phyloP scores from a whole-genome alignment of 2,797 vertebrate genomes.

The Sorex maritimensis region DNA sequence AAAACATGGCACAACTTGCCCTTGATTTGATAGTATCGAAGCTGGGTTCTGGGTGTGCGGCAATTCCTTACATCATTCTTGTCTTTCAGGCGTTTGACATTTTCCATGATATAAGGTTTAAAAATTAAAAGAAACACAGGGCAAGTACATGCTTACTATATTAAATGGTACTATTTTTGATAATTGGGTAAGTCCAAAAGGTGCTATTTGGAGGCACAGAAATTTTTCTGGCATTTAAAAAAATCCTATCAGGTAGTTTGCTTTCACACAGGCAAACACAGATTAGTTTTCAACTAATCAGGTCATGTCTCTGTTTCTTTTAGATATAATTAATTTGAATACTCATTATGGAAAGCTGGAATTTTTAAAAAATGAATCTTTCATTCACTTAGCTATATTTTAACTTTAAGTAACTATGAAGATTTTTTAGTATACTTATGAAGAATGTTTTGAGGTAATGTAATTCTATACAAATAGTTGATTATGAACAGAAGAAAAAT shows the following conservation, averaged over 20 bases:
- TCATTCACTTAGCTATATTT: constrained; percentile 37
- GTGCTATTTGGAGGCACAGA: not conserved
- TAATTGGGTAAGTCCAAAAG: constrained; percentile 39
- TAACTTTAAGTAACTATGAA: constrained; percentile 44
- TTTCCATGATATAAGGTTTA: constrained; percentile 2
- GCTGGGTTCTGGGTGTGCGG: not conserved
- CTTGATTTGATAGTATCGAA: not conserved
- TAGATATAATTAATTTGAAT: constrained; percentile 54
- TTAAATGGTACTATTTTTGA: constrained; percentile 43
- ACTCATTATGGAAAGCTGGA: constrained; percentile 21
- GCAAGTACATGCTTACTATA: constrained; percentile 12
- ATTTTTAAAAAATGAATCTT: constrained; percentile 20
- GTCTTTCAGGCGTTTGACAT: constrained; percentile 34
- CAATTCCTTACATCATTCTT: not conserved
- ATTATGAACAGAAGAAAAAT: constrained; percentile 40
- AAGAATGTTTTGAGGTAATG: constrained; percentile 47
- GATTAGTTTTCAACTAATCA: constrained; percentile 32
- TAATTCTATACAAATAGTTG: constrained; percentile 4
- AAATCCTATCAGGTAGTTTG: constrained; percentile 25
- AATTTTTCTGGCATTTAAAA: constrained; percentile 4
- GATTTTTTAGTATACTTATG: not conserved
- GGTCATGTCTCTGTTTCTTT: constrained; percentile 28
- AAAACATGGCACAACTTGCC: not conserved
- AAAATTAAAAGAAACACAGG: constrained; percentile 23
- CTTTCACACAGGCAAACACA: not conserved